Evolutionary conservation across 2,797 vertebrate genomes (phyloP).

Genomic region (Mus caroli): DNA sequence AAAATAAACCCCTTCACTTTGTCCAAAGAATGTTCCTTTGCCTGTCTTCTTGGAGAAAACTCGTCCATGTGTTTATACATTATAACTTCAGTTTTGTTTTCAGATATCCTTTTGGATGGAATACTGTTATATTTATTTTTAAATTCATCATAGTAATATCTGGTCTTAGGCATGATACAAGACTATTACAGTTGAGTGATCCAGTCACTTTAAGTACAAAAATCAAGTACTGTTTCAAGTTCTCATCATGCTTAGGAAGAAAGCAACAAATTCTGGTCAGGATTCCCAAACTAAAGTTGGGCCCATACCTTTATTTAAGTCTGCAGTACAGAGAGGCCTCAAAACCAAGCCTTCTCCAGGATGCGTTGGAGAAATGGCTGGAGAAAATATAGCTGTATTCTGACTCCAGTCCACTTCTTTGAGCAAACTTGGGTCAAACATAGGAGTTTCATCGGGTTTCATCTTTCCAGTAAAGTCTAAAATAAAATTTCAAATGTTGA

Average conservation of each 20-base stretch:
- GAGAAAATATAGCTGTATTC: slow-evolving; percentile 93
- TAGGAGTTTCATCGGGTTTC: slow-evolving; percentile 94
- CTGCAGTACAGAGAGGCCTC: slow-evolving; percentile 94
- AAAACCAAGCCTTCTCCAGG: slow-evolving; percentile 96
- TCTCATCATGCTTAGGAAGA: slow-evolving; percentile 10
- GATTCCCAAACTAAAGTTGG: slow-evolving; percentile 7
- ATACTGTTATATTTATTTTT: not conserved
- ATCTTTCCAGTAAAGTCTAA: slow-evolving; percentile 85
- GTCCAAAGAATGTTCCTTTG: slow-evolving; percentile 12
- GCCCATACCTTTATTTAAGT: slow-evolving; percentile 94
- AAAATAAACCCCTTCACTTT: slow-evolving; percentile 47
- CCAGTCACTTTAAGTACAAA: slow-evolving; percentile 45
- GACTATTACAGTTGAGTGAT: slow-evolving; percentile 19
- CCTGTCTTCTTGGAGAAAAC: slow-evolving; percentile 36
- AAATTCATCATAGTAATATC: slow-evolving; percentile 54
- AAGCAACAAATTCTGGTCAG: slow-evolving; percentile 31
- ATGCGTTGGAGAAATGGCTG: slow-evolving; percentile 92
- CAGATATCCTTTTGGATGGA: slow-evolving; percentile 40
- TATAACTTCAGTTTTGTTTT: slow-evolving; percentile 13
- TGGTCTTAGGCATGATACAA: slow-evolving; percentile 20
- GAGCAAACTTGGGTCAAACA: slow-evolving; percentile 95
- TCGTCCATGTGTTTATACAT: not conserved
- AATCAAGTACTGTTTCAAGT: slow-evolving; percentile 1
- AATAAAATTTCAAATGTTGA: slow-evolving; percentile 72
- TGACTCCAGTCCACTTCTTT: slow-evolving; percentile 96